Evolutionary conservation across 64 coral and sea anemone species (phyloP), one percentile per base, ranked within the genome.

Genomic region (Trachythela sp.): DNA sequence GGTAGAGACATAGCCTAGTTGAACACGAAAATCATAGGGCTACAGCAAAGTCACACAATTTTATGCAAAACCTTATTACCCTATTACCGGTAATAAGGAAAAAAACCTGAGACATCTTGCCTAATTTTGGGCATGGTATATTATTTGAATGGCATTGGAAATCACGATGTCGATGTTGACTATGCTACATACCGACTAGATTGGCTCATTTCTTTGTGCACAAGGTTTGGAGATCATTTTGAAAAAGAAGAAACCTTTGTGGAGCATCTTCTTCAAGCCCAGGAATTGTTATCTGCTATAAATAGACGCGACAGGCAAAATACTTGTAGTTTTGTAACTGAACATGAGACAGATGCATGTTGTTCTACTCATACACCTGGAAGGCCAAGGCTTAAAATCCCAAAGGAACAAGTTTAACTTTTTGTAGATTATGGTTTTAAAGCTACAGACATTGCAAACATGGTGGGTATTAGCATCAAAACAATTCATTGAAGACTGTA

Each of bases 341-440:
- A 17, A 20, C 45, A 51, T 34, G 26, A 51, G 30, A 15, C 39
- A 49, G n/a, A 35, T 80, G 32, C 84, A 70, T 35, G 86, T 13
- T 80, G 49, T 48, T 49, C 68, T 51, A 39, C 77, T 84, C 75
- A 80, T 22, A 39, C 56, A 40, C 36, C 45, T 42, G 86, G 49
- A 71, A 87, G 91, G 88, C 91, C 91, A 83, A 54, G 83, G 30
- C 87, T 60, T 87, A 48, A 88, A 32, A 84, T 92, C 39, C 34
- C 85, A 40, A 72, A 70, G 34, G 86, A 92, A 42, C 91, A 92
- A 40, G 42, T 92, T 54, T 29, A 71, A 40, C 40, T 84, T 20
- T 83, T 88, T 58, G 24, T 87, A 32, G 86, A 92, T 3, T 77
- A 52, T 92, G 83, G 87, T 36, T 89, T 93, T 84, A 89, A 85